These are phyloP conservation scores for Brachyrhaphis roseni DNA, from an alignment of 2,797 vertebrate species.

Conservation along the genomic window DNA sequence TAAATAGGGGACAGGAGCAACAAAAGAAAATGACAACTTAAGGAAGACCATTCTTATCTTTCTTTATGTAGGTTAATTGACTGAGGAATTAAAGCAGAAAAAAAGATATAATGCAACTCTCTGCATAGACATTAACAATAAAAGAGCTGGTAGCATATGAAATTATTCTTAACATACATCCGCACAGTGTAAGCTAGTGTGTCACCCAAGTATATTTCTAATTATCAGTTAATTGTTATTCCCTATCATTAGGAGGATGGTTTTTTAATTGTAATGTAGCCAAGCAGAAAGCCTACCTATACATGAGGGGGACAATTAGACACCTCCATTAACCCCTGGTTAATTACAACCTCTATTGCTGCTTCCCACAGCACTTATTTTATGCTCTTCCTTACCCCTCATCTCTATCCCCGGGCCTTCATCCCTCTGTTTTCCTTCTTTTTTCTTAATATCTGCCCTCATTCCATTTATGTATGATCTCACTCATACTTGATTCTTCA, in stretches of 20 bases:
- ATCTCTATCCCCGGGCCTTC: conserved; percentile 70
- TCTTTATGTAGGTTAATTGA: conserved; percentile 80
- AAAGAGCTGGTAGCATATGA: conserved; percentile 67
- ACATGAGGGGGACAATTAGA: conserved; percentile 84
- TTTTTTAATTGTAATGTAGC: conserved; percentile 86
- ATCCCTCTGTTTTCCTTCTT: conserved; percentile 42
- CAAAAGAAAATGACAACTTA: conserved; percentile 69
- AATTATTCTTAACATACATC: conserved; percentile 61
- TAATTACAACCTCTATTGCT: conserved; percentile 82
- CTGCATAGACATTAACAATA: conserved; percentile 66
- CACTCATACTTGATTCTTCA: conserved; percentile 49
- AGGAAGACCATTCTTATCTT: conserved; percentile 62
- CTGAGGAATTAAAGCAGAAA: conserved; percentile 73
- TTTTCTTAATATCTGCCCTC: conserved; percentile 57
- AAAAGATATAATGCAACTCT: conserved; percentile 69
- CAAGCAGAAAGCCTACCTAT: conserved; percentile 85
- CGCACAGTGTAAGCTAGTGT: conserved; percentile 51
- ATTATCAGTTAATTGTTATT: conserved; percentile 84
- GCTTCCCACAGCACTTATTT: conserved; percentile 76
- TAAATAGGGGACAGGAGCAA: conserved; percentile 64
- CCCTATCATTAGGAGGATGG: conserved; percentile 79
- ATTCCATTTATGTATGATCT: conserved; percentile 58
- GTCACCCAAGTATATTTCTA: conserved; percentile 77
- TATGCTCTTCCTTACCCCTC: conserved; percentile 64
- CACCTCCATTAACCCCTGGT: conserved; percentile 87